Conservation (phyloP, 1,140 invertebrate species). For the Zeugodacus cucurbitae region DNA sequence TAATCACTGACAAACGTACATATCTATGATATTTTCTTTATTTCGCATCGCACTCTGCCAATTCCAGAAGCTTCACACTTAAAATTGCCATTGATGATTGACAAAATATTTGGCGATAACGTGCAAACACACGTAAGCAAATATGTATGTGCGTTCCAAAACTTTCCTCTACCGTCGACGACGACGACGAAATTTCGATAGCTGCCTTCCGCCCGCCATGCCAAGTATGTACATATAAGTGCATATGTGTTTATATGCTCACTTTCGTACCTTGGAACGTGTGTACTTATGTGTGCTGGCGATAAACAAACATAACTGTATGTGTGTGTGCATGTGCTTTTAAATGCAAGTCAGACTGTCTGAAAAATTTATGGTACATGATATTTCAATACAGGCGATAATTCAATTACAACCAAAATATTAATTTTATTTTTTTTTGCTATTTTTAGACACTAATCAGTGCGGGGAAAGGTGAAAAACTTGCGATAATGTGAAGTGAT, state of each 20-base stretch:
- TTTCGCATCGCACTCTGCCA: background rate
- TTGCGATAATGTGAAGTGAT: background rate
- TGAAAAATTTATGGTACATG: background rate
- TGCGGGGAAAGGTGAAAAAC: background rate
- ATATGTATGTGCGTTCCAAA: background rate
- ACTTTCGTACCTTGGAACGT: background rate
- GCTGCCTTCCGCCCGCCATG: background rate
- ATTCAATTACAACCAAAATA: background rate
- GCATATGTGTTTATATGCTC: background rate
- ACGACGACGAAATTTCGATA: background rate
- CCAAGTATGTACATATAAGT: background rate
- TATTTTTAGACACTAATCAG: background rate
- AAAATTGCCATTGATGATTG: background rate
- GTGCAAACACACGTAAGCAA: background rate
- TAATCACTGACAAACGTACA: background rate
- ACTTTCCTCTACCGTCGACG: background rate
- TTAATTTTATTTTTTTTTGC: background rate
- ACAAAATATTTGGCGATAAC: background rate
- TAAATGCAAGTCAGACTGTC: background rate
- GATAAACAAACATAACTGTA: background rate
- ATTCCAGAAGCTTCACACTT: background rate
- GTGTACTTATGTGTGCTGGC: background rate
- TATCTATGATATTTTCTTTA: background rate
- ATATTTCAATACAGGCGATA: background rate
- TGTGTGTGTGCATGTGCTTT: background rate